phyloP scores from a whole-genome alignment of 2,888 invertebrate species.

The Drosophila prolongata region DNA sequence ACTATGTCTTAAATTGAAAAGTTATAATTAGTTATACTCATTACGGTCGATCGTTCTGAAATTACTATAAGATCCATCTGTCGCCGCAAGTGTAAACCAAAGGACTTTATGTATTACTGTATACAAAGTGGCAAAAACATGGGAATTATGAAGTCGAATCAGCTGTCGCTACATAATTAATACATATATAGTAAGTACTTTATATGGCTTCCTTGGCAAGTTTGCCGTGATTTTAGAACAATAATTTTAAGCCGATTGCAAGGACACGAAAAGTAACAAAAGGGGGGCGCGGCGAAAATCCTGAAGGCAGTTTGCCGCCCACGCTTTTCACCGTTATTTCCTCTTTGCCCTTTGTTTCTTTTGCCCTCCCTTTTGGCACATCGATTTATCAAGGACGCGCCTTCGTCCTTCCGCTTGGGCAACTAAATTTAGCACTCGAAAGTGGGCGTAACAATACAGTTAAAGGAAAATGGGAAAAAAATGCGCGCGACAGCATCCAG shows the following conservation, averaged over 20 bases:
- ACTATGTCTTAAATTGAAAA: too few species aligned
- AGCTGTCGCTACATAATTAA: constrained; percentile 6
- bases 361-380: constrained; percentile 53
- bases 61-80: too few species aligned
- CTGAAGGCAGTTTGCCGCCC: constrained; percentile 16
- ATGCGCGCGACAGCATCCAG: constrained; percentile 20
- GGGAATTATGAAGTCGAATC: neutral
- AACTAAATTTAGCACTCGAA: constrained; percentile 50
- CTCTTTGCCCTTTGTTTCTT: constrained; percentile 29
- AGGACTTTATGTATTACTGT: neutral
- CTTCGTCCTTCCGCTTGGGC: constrained; percentile 36
- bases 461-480: neutral
- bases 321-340: constrained; percentile 19
- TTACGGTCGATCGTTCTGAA: too few species aligned
- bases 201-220: neutral
- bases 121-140: neutral
- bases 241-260: constrained; percentile 11
- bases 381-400: constrained; percentile 70
- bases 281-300: constrained; percentile 3
- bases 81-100: neutral
- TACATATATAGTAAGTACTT: neutral
- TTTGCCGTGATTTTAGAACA: neutral
- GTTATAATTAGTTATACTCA: too few species aligned
- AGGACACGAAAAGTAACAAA: constrained; percentile 11
- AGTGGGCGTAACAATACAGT: neutral